Evolutionary conservation across 2,797 vertebrate species (phyloP), one percentile per base, ranked within the genome.

Genomic region (Hozukius guyotensis): DNA sequence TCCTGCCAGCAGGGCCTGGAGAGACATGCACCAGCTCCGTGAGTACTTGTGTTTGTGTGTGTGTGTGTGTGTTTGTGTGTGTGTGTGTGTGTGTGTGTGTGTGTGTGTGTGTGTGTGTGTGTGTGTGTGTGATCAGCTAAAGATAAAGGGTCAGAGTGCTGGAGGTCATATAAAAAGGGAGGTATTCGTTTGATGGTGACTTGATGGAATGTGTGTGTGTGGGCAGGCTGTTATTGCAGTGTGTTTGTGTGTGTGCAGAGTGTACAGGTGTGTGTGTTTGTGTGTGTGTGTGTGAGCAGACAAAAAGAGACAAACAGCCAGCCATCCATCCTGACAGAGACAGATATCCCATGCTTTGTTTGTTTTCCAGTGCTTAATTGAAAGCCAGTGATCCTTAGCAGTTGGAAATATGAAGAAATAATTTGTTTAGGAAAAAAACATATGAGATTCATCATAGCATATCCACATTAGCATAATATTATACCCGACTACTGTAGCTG

Each of bases 21-120:
- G 88, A 0, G 93, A 97, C 75, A 85, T 97, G 86, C 96, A 97
- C 70, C 96, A 97, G 78, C 93, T 98, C 70, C 92, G 98, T 99
- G 90, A 98, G 97, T 97, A 49, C 12, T 69, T 46, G 42, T 18
- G 2, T 68, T 60, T 65, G 61, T 46, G 25, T 72, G 38, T 63
- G 56, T 25, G 27, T 36, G 22, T 38, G 25, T 66, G 25, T 75
- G 46, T 8, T 0, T 56, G 59, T 32, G 36, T 14, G 2, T 53
- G 69, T 8, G 0, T 61, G 59, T 22, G 36, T 27, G 25, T 66
- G 46, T 11, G 1, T 29, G 52, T 20, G 36, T 56, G 61, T 29
- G 25, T 72, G 38, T 53, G 49, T 57, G 27, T 20, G 22, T 52
- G 25, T 36, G 25, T 75, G 46, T 3, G 0, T 38, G 59, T 11